Conservation (phyloP, 2,113 vertebrate species). For the Leiothrix lutea region DNA sequence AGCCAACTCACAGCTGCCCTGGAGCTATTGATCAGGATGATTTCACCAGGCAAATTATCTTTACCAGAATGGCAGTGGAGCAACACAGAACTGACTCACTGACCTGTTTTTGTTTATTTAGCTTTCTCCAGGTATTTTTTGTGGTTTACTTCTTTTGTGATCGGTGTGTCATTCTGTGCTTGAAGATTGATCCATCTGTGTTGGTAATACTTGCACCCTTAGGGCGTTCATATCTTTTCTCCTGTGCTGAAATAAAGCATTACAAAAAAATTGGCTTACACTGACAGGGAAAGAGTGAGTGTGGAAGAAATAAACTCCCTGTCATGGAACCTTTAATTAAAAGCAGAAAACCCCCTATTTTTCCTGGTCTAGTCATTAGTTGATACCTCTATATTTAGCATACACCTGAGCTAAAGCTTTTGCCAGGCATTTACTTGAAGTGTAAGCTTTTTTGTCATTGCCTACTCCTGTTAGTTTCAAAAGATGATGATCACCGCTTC, state of each 20-base stretch:
- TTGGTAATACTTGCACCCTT: constrained; percentile 30
- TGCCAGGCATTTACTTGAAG: background rate
- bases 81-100: background rate
- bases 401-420: background rate
- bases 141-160: constrained; percentile 17
- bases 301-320: background rate
- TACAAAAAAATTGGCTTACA: constrained; percentile 13
- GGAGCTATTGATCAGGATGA: constrained; percentile 9
- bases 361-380: background rate
- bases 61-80: background rate
- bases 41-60: constrained; percentile 31
- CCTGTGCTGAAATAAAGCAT: constrained; percentile 23
- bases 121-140: constrained; percentile 3
- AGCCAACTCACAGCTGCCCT: constrained; percentile 34
- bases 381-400: constrained; percentile 1
- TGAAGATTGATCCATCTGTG: constrained; percentile 62
- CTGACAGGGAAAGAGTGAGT: background rate
- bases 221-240: constrained; percentile 51
- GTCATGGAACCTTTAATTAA: constrained; percentile 46
- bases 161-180: background rate
- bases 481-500: background rate
- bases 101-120: constrained; percentile 35
- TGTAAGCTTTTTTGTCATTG: background rate
- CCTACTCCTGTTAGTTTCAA: constrained; percentile 29
- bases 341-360: background rate